Base-by-base conservation (phyloP, 2,797 vertebrate genomes). In the Oreonectes daqikongensis region DNA sequence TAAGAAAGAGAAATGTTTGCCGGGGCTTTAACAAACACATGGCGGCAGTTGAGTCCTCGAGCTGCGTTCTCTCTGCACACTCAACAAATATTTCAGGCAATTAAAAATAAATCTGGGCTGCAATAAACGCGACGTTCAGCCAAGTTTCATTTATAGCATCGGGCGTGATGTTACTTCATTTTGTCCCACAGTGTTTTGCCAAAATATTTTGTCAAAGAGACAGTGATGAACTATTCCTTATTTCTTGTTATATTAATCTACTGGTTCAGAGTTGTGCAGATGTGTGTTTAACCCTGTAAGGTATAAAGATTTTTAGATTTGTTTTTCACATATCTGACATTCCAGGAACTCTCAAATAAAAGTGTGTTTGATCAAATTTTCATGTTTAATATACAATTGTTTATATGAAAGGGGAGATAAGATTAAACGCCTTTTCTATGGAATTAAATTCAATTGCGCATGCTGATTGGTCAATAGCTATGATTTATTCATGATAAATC, bases 11-110 rank as follows among this genome's bases (percentile, higher is more conserved):
- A 74, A 46, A 71, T 66, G 74, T 84, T 82, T 84, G 83, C 81
- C 1, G 24, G 79, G 75, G 86, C 83, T 82, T 88, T 81, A 84
- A 82, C 84, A 90, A 88, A 91, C 86, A 84, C 88, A 86, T 85
- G 75, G 55, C 70, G 77, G 46, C 78, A 74, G 78, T 80, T 69
- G 78, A 81, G 66, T 77, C 84, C 81, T 82, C 85, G 82, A 52
- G 64, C 82, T 86, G 79, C 83, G 82, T 88, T 88, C 82, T 83
- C 83, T 65, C 70, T 77, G 44, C 69, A 67, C 75, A 76, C 83
- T 86, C 87, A 30, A 85, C 84, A 87, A 90, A 92, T 86, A 92
- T 84, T 85, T 84, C 53, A 81, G 86, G 83, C 84, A 85, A 84
- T 85, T n/a, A 75, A 68, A 75, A 68, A 20, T 9, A 59, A 68